Percentiles rank a stretch among this genome's conserved stretches.
Conservation (phyloP, 35 echinoderm and acorn worm genomes). For the Patiria miniata region DNA sequence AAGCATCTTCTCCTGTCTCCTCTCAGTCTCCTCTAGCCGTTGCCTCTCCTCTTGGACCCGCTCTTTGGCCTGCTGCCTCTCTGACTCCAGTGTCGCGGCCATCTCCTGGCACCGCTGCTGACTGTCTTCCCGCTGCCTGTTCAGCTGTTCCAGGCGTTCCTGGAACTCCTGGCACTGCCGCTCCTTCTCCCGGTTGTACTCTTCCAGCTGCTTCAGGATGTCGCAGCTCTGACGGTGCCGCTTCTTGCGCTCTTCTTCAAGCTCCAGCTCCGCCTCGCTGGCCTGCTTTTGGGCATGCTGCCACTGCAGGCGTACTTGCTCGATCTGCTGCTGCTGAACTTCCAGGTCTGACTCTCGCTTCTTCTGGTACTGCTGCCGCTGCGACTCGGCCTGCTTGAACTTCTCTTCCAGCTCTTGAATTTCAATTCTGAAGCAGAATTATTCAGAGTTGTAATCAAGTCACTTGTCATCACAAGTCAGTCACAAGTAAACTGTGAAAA, state of each 20-base stretch:
- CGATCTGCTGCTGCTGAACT: slow-evolving; percentile 51
- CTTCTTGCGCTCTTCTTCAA: slow-evolving; percentile 64
- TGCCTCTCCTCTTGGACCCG: slow-evolving; percentile 24
- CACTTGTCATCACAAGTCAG: too few relatives aligned
- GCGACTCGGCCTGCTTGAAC: slow-evolving; percentile 47
- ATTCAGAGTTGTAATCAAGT: too few relatives aligned
- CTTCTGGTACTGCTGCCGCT: slow-evolving; percentile 52
- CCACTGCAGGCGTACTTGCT: slow-evolving; percentile 51
- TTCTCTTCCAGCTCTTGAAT: slow-evolving; percentile 74
- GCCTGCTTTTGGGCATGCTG: slow-evolving; percentile 59
- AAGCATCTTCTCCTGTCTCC: slow-evolving; percentile 23
- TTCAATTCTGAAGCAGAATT: slow-evolving; percentile 69
- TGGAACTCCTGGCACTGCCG: slow-evolving; percentile 49
- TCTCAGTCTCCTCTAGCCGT: slow-evolving; percentile 37
- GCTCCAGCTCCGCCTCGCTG: slow-evolving; percentile 45
- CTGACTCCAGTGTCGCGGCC: slow-evolving; percentile 26
- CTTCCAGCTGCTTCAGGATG: slow-evolving; percentile 76
- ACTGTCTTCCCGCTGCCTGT: slow-evolving; percentile 51
- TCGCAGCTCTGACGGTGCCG: slow-evolving; percentile 70
- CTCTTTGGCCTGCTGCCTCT: slow-evolving; percentile 23
- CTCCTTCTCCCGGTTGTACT: slow-evolving; percentile 71
- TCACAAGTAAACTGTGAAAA: too few relatives aligned
- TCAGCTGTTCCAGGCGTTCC: slow-evolving; percentile 39
- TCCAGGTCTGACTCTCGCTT: slow-evolving; percentile 43
- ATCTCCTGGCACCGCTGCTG: slow-evolving; percentile 37